Evolutionary conservation across 64 coral and sea anemone genomes (phyloP), one percentile per base, ranked within the genome.

Genomic region (Trachythela sp.): DNA sequence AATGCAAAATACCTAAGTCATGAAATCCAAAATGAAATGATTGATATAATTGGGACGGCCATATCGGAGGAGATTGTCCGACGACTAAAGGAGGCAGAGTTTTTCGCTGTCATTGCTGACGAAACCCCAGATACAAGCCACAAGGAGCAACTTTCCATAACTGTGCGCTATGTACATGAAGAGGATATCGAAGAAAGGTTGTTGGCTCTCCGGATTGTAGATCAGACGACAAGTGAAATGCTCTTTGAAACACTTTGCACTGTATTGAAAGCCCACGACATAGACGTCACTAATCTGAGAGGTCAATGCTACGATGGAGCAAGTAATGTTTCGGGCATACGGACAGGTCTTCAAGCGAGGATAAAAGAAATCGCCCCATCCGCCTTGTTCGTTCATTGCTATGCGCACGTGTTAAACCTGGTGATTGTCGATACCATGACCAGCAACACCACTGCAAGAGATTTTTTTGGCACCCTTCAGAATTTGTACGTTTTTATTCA

Each of bases 251-350:
- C 75, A 2, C 20, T 80, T 37, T 29, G 20, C 34, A 6, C 31
- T 29, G 30, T 17, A 35, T 30, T 80, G 30, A n/a, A 80, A 29
- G 2, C 1, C 2, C 30, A 35, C 20, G 75, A 30, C 31, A 80
- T 80, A 80, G 75, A 80, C 20, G 17, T 9, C 11, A 4, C 75
- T 37, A 20, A 37, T 0, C 0, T 80, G 34, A n/a, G 75, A 34
- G 75, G 31, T 29, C 75, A 80, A 30, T 80, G 75, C 31, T 80
- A 80, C 75, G 75, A 80, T 80, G 75, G 75, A 29, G 75, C 75
- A 80, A 37, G 10, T 9, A 80, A 80, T 80, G 75, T 80, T 29
- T 20, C 75, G 11, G 75, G 75, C 26, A 30, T 80, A 30, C 75
- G 31, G 6, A 37, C 75, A 29, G 75, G 75, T 30, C 75, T 80